phyloP scores from a whole-genome alignment of 2,888 invertebrate species.

The Campoletis raptor region DNA sequence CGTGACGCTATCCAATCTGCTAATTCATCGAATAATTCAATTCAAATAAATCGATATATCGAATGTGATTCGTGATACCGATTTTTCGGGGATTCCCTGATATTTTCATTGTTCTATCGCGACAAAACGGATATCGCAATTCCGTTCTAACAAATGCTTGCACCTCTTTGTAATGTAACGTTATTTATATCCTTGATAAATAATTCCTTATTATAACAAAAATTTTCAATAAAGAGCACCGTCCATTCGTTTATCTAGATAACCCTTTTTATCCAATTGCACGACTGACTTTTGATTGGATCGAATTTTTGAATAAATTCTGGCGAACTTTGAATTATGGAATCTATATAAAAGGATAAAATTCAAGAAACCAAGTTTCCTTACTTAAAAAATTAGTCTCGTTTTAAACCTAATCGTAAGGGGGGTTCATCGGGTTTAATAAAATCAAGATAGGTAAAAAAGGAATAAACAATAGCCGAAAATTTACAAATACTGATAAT shows the following conservation, averaged over 20 bases:
- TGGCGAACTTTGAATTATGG: not conserved
- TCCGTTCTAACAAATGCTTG: not conserved
- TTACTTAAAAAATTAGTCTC: too few species aligned
- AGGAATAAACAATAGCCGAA: conserved; percentile 33
- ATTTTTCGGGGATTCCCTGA: not conserved
- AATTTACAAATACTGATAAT: conserved; percentile 79
- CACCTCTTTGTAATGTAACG: conserved; percentile 7
- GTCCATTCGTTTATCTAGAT: not conserved
- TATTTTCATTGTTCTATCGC: not conserved
- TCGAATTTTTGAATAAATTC: not conserved
- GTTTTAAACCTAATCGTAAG: too few species aligned
- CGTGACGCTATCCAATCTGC: not conserved
- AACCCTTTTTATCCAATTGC: not conserved
- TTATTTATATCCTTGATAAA: conserved; percentile 60
- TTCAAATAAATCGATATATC: conserved; percentile 1
- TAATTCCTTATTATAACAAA: not conserved
- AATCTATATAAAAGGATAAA: too few species aligned
- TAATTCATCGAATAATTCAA: not conserved
- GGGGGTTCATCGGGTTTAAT: not conserved
- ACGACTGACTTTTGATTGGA: not conserved
- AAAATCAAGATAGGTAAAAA: not conserved
- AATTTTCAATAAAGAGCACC: conserved; percentile 6
- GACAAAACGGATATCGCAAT: not conserved
- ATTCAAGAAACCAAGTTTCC: not conserved
- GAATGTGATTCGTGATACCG: not conserved